A percentile compares a stretch with the other conserved stretches of the same genome.
These are phyloP conservation scores for Squalus acanthias DNA, from an alignment of 2,797 vertebrate genomes.

Conservation along the genomic window DNA sequence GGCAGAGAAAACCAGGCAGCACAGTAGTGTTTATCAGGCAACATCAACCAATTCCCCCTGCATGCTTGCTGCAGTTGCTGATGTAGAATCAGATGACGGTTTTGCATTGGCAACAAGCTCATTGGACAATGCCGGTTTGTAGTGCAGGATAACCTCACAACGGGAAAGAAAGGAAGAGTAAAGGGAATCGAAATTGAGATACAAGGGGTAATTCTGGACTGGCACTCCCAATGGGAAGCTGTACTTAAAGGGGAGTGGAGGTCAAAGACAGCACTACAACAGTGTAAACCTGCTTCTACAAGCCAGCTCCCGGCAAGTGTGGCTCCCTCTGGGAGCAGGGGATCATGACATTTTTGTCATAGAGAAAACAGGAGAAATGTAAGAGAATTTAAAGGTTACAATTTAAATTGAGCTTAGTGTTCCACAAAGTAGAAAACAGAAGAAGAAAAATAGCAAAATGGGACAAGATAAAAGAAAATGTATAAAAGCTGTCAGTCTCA, in stretches of 20 bases:
- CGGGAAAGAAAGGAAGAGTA: neutral
- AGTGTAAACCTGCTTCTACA: neutral
- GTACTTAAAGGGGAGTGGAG: neutral
- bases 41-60: neutral
- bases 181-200: neutral
- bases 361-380: neutral
- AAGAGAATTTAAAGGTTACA: neutral
- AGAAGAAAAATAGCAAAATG: neutral
- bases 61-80: neutral
- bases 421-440: neutral
- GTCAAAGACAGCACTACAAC: neutral
- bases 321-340: neutral
- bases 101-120: neutral
- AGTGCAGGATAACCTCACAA: neutral
- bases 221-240: neutral
- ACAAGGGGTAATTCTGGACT: neutral
- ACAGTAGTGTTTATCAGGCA: neutral
- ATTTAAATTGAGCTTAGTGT: neutral
- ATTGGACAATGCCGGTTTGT: neutral
- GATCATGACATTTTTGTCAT: neutral
- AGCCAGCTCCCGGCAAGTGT: neutral
- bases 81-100: neutral
- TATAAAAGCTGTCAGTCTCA: neutral
- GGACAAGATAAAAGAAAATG: neutral
- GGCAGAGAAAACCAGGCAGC: neutral